Conservation (phyloP, 2,888 invertebrate genomes). For the Rosalia funebris region DNA sequence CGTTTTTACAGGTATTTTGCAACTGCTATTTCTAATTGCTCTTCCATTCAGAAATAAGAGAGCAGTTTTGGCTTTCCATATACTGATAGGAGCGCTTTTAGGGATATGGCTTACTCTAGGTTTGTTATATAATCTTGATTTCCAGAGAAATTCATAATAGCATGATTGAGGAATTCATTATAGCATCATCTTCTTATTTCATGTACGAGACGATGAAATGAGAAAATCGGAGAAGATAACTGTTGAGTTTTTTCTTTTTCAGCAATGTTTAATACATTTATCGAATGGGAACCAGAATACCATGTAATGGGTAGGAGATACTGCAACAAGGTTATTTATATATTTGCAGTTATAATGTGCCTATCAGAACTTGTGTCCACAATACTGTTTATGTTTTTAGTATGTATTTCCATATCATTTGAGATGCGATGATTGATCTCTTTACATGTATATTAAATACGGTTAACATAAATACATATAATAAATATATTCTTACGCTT, state of each 20-base stretch:
- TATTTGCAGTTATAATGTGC: constrained; percentile 15
- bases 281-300: constrained; percentile 11
- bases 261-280: not conserved
- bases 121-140: too few species aligned
- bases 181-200: too few species aligned
- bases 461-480: too few species aligned
- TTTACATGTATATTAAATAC: too few species aligned
- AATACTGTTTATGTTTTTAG: not conserved
- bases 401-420: not conserved
- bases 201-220: too few species aligned
- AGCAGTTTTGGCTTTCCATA: not conserved
- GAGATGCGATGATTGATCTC: not conserved
- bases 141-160: too few species aligned
- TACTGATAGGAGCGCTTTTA: not conserved
- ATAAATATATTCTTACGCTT: too few species aligned
- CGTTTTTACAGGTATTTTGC: not conserved
- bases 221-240: not conserved
- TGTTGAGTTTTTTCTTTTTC: not conserved
- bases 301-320: constrained; percentile 7
- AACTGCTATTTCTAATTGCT: not conserved
- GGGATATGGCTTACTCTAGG: not conserved
- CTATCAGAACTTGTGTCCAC: not conserved
- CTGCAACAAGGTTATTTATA: constrained; percentile 35
- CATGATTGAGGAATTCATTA: too few species aligned
- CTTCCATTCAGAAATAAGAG: not conserved